Conservation (phyloP, 2,888 invertebrate species). For the Cosmia trapezina region DNA sequence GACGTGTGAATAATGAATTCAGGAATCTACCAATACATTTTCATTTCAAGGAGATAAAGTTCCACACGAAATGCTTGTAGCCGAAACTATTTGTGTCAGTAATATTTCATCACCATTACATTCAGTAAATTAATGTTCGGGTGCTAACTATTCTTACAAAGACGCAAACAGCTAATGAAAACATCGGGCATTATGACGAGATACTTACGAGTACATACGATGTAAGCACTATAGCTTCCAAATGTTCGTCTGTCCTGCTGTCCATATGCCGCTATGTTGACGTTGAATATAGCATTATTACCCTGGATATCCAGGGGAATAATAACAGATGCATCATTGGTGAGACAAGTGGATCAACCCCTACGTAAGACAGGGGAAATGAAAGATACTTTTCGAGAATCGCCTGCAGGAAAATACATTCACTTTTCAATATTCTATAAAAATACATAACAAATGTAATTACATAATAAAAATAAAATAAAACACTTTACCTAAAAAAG, state of each 20-base stretch:
- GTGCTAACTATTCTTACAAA: conserved; percentile 10
- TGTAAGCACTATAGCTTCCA: not conserved
- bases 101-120: conserved; percentile 8
- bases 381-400: not conserved
- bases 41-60: not conserved
- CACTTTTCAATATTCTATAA: conserved; percentile 8
- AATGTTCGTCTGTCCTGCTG: not conserved
- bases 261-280: not conserved
- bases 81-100: not conserved
- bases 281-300: not conserved
- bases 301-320: not conserved
- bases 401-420: not conserved
- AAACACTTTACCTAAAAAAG: conserved; percentile 64
- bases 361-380: not conserved
- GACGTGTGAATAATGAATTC: not conserved
- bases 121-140: not conserved
- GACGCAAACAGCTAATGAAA: not conserved
- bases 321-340: not conserved
- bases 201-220: not conserved
- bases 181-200: not conserved
- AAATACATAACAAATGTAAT: conserved; percentile 40
- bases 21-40: not conserved
- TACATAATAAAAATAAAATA: conserved; percentile 43
- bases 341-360: not conserved
- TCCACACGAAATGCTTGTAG: not conserved